Percentiles rank a stretch among this genome's conserved stretches.
phyloP scores from a whole-genome alignment of 2,888 invertebrate genomes.

The Amaurobius ferox region DNA sequence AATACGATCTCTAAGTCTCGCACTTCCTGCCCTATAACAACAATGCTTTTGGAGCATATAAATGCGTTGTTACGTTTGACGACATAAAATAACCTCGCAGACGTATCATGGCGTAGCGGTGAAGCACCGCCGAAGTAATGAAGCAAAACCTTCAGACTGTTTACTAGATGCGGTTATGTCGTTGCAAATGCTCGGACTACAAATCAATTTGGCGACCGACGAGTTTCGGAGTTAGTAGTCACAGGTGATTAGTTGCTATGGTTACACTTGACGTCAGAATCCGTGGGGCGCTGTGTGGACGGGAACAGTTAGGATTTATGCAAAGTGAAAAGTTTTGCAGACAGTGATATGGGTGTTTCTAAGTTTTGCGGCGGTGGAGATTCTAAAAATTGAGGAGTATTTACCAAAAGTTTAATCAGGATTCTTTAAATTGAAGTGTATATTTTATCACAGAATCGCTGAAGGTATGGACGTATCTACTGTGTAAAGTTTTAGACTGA shows the following conservation, averaged over 20 bases:
- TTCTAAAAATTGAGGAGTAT: too few species aligned
- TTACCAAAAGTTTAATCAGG: too few species aligned
- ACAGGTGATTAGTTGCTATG: conserved; percentile 8
- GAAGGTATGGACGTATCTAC: too few species aligned
- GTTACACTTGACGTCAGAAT: conserved; percentile 2
- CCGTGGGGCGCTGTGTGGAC: not conserved
- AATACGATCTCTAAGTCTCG: too few species aligned
- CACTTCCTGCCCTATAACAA: not conserved
- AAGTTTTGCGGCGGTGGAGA: too few species aligned
- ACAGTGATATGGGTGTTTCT: too few species aligned
- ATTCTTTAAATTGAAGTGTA: too few species aligned
- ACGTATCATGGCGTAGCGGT: not conserved
- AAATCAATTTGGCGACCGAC: not conserved
- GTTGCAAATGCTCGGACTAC: not conserved
- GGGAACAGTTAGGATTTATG: not conserved
- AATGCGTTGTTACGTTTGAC: not conserved
- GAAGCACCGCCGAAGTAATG: not conserved
- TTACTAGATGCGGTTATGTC: conserved; percentile 2
- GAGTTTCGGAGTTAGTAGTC: not conserved
- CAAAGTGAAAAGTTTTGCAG: not conserved
- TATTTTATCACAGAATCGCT: too few species aligned
- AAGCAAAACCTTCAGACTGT: not conserved
- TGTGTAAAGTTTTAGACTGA: too few species aligned
- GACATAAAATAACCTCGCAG: not conserved
- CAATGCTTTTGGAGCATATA: not conserved